Conservation (phyloP, 1,140 invertebrate genomes). For the Agrilus planipennis region DNA sequence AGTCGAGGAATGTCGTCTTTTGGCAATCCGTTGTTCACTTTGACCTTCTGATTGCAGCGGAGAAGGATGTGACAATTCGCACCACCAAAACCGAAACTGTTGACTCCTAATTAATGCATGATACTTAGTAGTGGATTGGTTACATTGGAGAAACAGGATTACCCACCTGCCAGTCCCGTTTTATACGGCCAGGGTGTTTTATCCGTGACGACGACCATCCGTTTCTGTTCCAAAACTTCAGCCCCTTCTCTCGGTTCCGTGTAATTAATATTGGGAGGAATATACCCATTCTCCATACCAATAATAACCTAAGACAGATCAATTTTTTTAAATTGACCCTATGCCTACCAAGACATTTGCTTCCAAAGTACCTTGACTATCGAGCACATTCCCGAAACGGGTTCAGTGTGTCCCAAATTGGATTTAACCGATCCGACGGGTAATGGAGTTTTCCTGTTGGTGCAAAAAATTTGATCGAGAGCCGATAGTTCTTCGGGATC, state of each 20-base stretch:
- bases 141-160: not conserved
- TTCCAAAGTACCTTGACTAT: constrained; percentile 56
- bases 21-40: constrained; percentile 38
- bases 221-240: constrained; percentile 53
- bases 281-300: constrained; percentile 57
- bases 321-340: not conserved
- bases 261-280: constrained; percentile 75
- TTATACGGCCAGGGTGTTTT: constrained; percentile 48
- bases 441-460: constrained; percentile 52
- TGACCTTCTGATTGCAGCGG: constrained; percentile 39
- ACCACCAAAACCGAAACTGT: constrained; percentile 54
- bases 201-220: constrained; percentile 57
- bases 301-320: constrained; percentile 36
- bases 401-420: constrained; percentile 87
- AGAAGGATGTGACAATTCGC: constrained; percentile 57
- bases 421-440: constrained; percentile 85
- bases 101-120: constrained; percentile 38
- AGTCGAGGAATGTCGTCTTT: constrained; percentile 46
- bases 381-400: constrained; percentile 76
- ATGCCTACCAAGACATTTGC: not conserved
- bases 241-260: constrained; percentile 59
- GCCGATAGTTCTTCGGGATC: constrained; percentile 83
- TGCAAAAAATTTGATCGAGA: constrained; percentile 72
- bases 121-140: not conserved
- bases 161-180: constrained; percentile 45